Percentiles rank a stretch among this genome's conserved stretches.
These are phyloP conservation scores for Ellobium chinense DNA, from an alignment of 2,888 invertebrate species.

Conservation along the genomic window DNA sequence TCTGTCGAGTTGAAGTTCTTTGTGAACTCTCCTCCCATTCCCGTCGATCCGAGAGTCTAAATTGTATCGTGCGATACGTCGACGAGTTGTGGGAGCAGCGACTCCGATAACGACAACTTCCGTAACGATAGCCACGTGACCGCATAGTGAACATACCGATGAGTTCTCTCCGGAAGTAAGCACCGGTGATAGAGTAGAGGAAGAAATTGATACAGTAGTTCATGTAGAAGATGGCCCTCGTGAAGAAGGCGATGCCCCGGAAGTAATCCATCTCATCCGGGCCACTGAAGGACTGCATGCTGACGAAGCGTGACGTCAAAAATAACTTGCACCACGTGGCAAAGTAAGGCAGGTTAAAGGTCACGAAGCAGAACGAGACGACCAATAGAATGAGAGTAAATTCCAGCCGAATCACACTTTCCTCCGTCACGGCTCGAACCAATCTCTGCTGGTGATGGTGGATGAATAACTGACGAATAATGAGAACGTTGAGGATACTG, in stretches of 20 bases:
- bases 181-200: slow-evolving; percentile 72
- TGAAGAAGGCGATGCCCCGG: slow-evolving; percentile 58
- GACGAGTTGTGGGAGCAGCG: slow-evolving; percentile 6
- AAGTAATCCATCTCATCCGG: slow-evolving; percentile 21
- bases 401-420: slow-evolving; percentile 70
- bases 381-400: slow-evolving; percentile 73
- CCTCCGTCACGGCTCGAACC: slow-evolving; percentile 59
- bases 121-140: background rate
- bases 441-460: slow-evolving; percentile 50
- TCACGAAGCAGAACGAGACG: slow-evolving; percentile 73
- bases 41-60: too few relatives aligned
- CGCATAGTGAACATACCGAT: slow-evolving; percentile 62
- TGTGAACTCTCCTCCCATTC: too few relatives aligned
- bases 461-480: slow-evolving; percentile 59
- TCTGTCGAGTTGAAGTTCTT: too few relatives aligned
- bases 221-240: slow-evolving; percentile 70
- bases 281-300: background rate
- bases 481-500: slow-evolving; percentile 65
- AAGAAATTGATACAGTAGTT: slow-evolving; percentile 75
- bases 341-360: slow-evolving; percentile 75
- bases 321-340: slow-evolving; percentile 65
- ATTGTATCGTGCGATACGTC: slow-evolving; percentile 16
- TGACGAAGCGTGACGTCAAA: slow-evolving; percentile 15
- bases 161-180: slow-evolving; percentile 71
- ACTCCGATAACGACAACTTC: background rate